Percentiles rank a stretch among this genome's conserved stretches.
Conservation (phyloP, 2,888 invertebrate species). For the Agrotis ipsilon region DNA sequence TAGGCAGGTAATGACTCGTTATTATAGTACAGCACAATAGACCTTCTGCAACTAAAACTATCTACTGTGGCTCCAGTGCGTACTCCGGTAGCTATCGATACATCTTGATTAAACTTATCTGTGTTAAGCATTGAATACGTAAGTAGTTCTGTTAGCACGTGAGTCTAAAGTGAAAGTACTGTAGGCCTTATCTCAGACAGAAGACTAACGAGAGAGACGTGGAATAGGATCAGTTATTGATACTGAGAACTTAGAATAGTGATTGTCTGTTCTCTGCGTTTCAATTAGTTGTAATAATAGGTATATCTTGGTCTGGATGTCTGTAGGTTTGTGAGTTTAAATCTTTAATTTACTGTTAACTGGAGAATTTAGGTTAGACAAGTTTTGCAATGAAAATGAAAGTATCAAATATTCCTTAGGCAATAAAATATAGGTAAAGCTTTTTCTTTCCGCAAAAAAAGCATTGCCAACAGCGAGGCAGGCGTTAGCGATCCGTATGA, state of each 20-base stretch:
- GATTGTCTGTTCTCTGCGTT: not conserved
- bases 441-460: too few relatives aligned
- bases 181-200: constrained; percentile 24
- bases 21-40: not conserved
- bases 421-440: too few relatives aligned
- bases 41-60: constrained; percentile 13
- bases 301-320: too few relatives aligned
- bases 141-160: constrained; percentile 33
- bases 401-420: too few relatives aligned
- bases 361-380: too few relatives aligned
- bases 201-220: constrained; percentile 12
- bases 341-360: too few relatives aligned
- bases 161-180: constrained; percentile 26
- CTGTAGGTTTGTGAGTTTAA: too few relatives aligned
- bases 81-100: constrained; percentile 52
- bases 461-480: too few relatives aligned
- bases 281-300: not conserved
- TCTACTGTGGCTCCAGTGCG: constrained; percentile 15
- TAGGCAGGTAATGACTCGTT: not conserved
- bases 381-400: too few relatives aligned
- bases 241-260: constrained; percentile 3
- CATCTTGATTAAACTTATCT: constrained; percentile 60
- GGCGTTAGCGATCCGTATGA: too few relatives aligned
- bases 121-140: constrained; percentile 51
- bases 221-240: constrained; percentile 15